Evolutionary conservation across 1,140 invertebrate genomes (phyloP), one percentile per base, ranked within the genome.

Genomic region (Antheraea mylitta): DNA sequence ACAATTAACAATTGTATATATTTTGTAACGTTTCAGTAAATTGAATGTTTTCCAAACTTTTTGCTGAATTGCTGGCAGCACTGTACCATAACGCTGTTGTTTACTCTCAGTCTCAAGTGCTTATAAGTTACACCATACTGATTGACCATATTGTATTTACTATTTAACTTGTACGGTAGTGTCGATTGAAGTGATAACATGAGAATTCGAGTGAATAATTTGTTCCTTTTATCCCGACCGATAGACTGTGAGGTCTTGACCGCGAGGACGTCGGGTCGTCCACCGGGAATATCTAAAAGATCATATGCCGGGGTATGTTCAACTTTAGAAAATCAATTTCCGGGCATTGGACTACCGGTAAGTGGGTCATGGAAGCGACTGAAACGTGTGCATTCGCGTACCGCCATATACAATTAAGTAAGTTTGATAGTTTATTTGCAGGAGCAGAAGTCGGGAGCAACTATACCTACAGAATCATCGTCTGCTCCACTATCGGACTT

Each of bases 401-500:
- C 45, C 7, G 7, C 11, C 4, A 53, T n/a, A 13, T 1, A 16
- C 45, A 53, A 0, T 0, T 42, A 42, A 42, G 45, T 53, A 53
- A 53, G 11, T 53, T 9, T 16, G 45, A 53, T 53, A 0, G 11
- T 9, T 53, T 13, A 0, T 53, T 53, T 13, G 16, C 45, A 53
- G 45, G 13, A 16, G 45, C 45, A 16, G 45, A 53, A 53, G 16
- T 6, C 5, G 11, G 16, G 7, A 6, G 6, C 1, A 16, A 13
- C 16, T 53, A 6, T 16, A 10, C 11, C 45, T 48, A 36, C 94
- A 94, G 78, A 93, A 92, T 69, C 93, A 92, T 42, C 92, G 37
- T 30, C n/a, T 1, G 64, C 53, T 36, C 93, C 94, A 18, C 91
- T 97, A 2, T 94, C 94, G 10, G 99, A 99, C 91, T 94, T 94